phyloP scores from a whole-genome alignment of 2,888 invertebrate species.

The Plagiodera versicolora region DNA sequence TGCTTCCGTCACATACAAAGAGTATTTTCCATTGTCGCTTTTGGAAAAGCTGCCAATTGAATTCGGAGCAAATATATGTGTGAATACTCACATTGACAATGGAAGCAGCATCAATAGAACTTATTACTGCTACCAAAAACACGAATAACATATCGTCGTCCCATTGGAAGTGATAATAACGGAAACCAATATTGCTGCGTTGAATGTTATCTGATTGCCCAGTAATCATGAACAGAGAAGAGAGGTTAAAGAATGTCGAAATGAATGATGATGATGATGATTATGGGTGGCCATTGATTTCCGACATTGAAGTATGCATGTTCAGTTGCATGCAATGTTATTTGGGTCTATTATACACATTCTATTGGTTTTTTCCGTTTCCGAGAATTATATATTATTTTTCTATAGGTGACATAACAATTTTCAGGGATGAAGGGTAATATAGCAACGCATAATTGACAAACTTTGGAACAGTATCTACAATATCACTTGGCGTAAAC shows the following conservation, averaged over 20 bases:
- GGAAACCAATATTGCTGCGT: background rate
- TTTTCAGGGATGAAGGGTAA: too few relatives aligned
- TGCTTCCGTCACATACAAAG: too few relatives aligned
- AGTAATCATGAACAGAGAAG: background rate
- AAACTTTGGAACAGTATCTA: too few relatives aligned
- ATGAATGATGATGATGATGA: background rate
- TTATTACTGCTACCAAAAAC: background rate
- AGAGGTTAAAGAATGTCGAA: background rate
- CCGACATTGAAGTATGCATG: background rate
- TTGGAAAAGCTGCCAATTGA: background rate
- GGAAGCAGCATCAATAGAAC: conserved; percentile 1
- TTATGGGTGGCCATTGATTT: background rate
- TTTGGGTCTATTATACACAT: background rate
- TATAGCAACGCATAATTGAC: too few relatives aligned
- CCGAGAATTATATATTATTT: too few relatives aligned
- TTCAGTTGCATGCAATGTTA: background rate
- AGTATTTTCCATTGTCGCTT: too few relatives aligned
- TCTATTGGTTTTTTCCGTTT: too few relatives aligned
- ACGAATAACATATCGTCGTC: background rate
- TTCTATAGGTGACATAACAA: too few relatives aligned
- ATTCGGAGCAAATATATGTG: background rate
- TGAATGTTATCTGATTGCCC: background rate
- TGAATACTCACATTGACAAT: conserved; percentile 9
- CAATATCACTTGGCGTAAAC: too few relatives aligned
- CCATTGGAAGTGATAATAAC: conserved; percentile 1